Base-by-base conservation (phyloP, 2,888 invertebrate genomes). In the Autographa pulchrina region DNA sequence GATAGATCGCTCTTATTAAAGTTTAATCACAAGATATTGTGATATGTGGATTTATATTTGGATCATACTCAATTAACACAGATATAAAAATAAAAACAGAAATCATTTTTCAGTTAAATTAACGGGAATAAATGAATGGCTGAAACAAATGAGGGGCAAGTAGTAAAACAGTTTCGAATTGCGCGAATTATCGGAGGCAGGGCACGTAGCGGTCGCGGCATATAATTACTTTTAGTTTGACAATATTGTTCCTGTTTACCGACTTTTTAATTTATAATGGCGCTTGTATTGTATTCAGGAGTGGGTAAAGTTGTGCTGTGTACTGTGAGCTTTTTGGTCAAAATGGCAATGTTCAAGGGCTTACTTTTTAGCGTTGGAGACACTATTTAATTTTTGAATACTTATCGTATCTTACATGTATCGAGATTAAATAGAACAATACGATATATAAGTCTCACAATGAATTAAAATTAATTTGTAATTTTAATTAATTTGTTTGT, bases 61-160 rank as follows among this genome's bases (percentile, higher is more conserved):
- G 11, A 1, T 11, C 11, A 11, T 38, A 38, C 38, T 38, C 38
- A 38, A 38, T 11, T 38, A 38, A 38, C 62, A 73, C 65, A 72
- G 43, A 74, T 60, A 72, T 66, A 70, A 72, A 83, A 75, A 70
- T 69, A n/a, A n/a, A n/a, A 68, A 62, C 70, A 73, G 73, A 79
- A 68, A 72, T 73, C 81, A 58, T 69, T 72, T 75, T 69, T 68
- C 78, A 78, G 18, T 74, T 38, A n/a, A 59, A 72, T 78, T 63
- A 78, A 73, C 70, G 72, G 63, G 67, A 70, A 63, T 48, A 52
- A 74, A 81, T 81, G 72, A 78, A 67, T 74, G 71, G 60, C 60
- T 59, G 65, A 31, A 66, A 68, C 68, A 62, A 73, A 80, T 76
- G 67, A 71, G 65, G 52, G 62, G 62, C 71, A 68, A 76, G 59